Evolutionary conservation across 2,888 invertebrate species (phyloP).

Genomic region (Nomada goodeniana): DNA sequence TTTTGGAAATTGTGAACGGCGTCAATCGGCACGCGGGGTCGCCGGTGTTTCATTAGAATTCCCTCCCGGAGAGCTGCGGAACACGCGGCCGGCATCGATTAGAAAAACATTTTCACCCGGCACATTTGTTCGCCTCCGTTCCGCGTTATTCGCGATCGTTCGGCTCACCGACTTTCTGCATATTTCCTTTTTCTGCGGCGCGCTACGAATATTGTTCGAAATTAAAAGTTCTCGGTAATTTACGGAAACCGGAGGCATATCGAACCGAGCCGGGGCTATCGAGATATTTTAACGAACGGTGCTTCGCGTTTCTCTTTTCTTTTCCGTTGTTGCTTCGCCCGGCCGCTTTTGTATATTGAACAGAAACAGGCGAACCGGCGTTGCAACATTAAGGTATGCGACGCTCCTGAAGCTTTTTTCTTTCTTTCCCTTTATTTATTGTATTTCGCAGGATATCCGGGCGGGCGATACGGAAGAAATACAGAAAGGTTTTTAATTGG

Average conservation of each 20-base stretch:
- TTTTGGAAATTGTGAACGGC: conserved; percentile 63
- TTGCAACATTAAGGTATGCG: no score
- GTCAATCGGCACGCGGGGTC: conserved; percentile 1
- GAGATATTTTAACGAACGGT: neutral
- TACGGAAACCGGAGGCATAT: neutral
- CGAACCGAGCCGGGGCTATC: no score
- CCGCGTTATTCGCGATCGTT: conserved; percentile 5
- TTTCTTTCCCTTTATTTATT: no score
- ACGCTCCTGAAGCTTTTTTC: no score
- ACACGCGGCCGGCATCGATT: conserved; percentile 22
- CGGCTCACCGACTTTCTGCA: neutral
- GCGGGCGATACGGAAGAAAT: no score
- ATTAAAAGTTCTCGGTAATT: conserved; percentile 10
- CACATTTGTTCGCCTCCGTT: neutral
- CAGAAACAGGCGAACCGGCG: neutral
- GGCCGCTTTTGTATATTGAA: neutral
- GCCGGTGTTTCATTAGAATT: conserved; percentile 28
- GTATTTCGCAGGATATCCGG: no score
- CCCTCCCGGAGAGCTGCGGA: neutral
- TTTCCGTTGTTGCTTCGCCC: neutral
- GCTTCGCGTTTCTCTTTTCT: neutral
- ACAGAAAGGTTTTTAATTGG: no score
- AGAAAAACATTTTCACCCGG: conserved; percentile 46
- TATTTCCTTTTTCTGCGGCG: neutral
- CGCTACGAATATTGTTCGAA: conserved; percentile 8